phyloP scores from a whole-genome alignment of 2,888 invertebrate genomes.

The Drosophila silvestris region DNA sequence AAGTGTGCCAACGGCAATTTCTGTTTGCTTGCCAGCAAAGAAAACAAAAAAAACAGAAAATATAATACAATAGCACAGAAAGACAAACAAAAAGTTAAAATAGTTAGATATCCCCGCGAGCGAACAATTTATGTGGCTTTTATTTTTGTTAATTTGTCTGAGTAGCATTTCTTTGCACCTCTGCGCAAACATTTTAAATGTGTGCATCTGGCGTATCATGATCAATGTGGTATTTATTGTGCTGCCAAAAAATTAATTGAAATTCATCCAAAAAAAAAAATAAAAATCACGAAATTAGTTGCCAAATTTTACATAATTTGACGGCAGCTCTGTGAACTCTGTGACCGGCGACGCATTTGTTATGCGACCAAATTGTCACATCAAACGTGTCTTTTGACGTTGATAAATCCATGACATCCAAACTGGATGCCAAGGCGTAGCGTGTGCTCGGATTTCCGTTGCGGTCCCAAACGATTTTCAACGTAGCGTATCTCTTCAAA shows the following conservation, averaged over 20 bases:
- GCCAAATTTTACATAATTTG: conserved; percentile 77
- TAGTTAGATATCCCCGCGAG: conserved; percentile 42
- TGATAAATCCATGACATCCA: conserved; percentile 15
- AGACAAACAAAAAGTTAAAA: conserved; percentile 21
- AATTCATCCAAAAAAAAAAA: conserved; percentile 28
- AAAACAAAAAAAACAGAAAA: conserved; percentile 6
- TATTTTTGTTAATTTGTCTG: conserved; percentile 70
- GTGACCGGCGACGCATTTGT: conserved; percentile 53
- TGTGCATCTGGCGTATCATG: conserved; percentile 44
- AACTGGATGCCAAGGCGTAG: conserved; percentile 33
- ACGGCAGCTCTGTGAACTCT: conserved; percentile 70
- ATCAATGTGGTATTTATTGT: conserved; percentile 53
- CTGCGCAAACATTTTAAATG: conserved; percentile 36
- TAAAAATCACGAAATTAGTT: conserved; percentile 53
- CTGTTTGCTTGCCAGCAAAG: conserved; percentile 26
- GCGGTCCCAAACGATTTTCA: conserved; percentile 10
- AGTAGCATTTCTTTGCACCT: conserved; percentile 55
- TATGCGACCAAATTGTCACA: conserved; percentile 52
- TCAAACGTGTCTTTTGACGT: conserved; percentile 25
- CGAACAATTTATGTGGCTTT: conserved; percentile 44
- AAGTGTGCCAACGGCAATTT: conserved; percentile 77
- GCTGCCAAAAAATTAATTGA: conserved; percentile 35
- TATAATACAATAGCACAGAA: not conserved
- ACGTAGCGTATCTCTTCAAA: conserved; percentile 9
- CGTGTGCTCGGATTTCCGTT: conserved; percentile 42